Percentiles rank a stretch among this genome's conserved stretches.
Conservation (phyloP, 1,140 invertebrate genomes). For the Platorchestia sp. region DNA sequence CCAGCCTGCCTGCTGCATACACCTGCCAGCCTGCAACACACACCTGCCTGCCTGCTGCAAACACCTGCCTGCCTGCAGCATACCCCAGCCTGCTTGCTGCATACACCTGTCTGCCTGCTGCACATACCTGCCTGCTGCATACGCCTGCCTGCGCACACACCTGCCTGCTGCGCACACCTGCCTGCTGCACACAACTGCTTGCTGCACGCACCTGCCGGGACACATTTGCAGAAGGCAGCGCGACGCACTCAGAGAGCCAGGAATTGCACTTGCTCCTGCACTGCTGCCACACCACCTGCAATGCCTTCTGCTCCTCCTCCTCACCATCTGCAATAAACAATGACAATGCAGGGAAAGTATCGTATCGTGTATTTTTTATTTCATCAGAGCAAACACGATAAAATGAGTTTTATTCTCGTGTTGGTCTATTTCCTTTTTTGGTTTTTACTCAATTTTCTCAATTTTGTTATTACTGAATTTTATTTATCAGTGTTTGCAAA, state of each 20-base stretch:
- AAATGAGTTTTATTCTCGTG: too few relatives aligned
- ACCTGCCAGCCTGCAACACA: background rate
- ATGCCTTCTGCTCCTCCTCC: constrained; percentile 24
- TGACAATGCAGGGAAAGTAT: background rate
- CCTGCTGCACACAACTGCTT: background rate
- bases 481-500: too few relatives aligned
- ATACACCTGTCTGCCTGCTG: background rate
- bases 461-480: too few relatives aligned
- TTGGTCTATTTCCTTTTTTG: too few relatives aligned
- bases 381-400: too few relatives aligned
- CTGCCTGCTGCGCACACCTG: background rate
- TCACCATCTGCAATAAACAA: background rate
- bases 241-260: background rate
- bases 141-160: background rate
- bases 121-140: background rate
- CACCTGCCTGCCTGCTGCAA: background rate
- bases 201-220: background rate
- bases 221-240: background rate
- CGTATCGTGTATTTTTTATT: background rate
- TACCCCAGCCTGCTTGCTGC: background rate
- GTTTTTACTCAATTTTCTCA: too few relatives aligned
- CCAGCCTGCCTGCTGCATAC: too few relatives aligned
- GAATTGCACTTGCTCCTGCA: background rate
- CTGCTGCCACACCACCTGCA: constrained; percentile 48
- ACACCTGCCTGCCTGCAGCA: too few relatives aligned